Percentiles rank a stretch among this genome's conserved stretches.
Evolutionary conservation across 2,113 vertebrate species (phyloP).

Genomic region (Corythoichthys haematopterus): DNA sequence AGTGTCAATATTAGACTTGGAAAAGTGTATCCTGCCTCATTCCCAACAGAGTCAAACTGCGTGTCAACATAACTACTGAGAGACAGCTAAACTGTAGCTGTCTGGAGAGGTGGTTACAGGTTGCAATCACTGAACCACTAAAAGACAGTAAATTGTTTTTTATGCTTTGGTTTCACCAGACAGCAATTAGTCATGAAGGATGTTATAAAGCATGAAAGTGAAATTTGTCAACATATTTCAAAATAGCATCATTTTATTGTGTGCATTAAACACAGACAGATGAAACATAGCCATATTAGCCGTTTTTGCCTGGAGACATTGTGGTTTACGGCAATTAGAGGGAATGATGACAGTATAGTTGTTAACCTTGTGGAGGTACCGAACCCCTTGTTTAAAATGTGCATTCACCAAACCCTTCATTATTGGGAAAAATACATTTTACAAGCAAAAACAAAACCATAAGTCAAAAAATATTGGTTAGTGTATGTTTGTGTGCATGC

Average conservation of each 20-base stretch:
- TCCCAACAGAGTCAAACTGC: constrained; percentile 35
- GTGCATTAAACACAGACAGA: not conserved
- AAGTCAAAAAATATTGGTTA: too few species aligned
- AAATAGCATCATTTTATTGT: not conserved
- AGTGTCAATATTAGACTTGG: constrained; percentile 69
- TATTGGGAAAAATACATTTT: too few species aligned
- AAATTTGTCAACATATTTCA: not conserved
- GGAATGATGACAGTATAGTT: not conserved
- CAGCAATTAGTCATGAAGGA: not conserved
- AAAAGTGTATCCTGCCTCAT: constrained; percentile 22
- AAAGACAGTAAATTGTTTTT: not conserved
- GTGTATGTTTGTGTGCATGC: too few species aligned
- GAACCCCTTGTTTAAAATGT: too few species aligned
- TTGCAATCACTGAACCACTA: not conserved
- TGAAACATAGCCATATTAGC: not conserved
- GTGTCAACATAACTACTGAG: constrained; percentile 35
- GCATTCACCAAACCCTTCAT: too few species aligned
- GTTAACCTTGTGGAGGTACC: not conserved
- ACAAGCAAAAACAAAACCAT: too few species aligned
- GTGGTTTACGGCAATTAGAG: not conserved
- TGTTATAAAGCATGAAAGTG: not conserved
- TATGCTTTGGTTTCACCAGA: not conserved
- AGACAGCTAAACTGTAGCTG: constrained; percentile 7
- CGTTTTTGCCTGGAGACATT: not conserved
- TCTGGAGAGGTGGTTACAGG: constrained; percentile 13